Conservation (phyloP, 2,113 vertebrate genomes). For the Platysternon megacephalum region DNA sequence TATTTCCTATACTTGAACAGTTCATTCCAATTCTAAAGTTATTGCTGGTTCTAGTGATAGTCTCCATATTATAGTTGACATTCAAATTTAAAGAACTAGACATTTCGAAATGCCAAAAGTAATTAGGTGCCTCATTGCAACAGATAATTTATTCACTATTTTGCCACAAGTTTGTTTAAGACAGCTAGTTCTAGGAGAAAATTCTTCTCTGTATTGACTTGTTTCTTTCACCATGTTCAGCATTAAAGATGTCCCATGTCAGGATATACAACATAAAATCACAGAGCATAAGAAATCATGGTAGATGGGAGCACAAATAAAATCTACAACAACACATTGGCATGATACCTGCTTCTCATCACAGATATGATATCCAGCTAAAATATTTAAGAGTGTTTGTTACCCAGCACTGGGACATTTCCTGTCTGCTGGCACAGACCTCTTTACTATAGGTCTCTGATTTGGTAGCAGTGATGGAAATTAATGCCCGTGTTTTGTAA, state of each 20-base stretch:
- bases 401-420: not conserved
- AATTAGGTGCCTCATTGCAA: conserved; percentile 29
- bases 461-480: not conserved
- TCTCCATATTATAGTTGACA: conserved; percentile 23
- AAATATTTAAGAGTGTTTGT: not conserved
- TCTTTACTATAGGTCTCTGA: not conserved
- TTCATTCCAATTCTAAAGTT: conserved; percentile 1
- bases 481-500: not conserved
- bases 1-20: not conserved
- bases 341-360: not conserved
- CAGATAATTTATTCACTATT: conserved; percentile 31
- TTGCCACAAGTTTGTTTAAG: conserved; percentile 24
- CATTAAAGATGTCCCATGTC: not conserved
- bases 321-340: not conserved
- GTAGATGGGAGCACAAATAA: conserved; percentile 3
- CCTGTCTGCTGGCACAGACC: not conserved
- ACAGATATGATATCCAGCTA: not conserved
- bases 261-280: not conserved
- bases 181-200: conserved; percentile 20
- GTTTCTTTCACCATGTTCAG: not conserved
- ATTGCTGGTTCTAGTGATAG: conserved; percentile 45
- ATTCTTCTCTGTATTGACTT: not conserved
- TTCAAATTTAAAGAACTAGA: conserved; percentile 45
- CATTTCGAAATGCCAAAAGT: conserved; percentile 64
- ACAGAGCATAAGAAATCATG: not conserved